Base-by-base conservation (phyloP, 2,113 vertebrate species). In the Tautogolabrus adspersus region DNA sequence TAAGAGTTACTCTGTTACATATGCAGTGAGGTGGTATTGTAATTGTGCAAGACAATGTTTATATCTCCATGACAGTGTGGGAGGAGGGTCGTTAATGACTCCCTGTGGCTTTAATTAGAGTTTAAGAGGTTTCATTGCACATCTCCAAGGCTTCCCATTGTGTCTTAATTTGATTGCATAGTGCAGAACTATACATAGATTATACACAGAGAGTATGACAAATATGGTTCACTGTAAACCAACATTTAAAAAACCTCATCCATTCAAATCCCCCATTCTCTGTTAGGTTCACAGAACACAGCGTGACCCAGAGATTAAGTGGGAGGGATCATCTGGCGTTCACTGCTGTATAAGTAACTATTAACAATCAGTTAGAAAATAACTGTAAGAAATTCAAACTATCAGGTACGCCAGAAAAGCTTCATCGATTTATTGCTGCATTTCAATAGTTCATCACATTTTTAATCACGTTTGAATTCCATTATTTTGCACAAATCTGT, bases 31-130 rank as follows among this genome's bases (percentile, higher is more conserved):
- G n/a, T 47, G n/a, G 23, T 49, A 42, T 23, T 67, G 23, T 64
- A 51, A 58, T 67, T 68, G 26, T 78, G 26, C 30, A 0, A 46
- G 5, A 63, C 30, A n/a, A 21, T 68, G 46, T 61, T 79, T 72
- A 64, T 57, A 30, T 72, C 9, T 75, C 23, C 26, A 49, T 60
- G 30, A 59, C 52, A 49, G 44, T 23, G 18, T 8, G 49, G 26
- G 49, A 63, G 55, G 34, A 38, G 59, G 16, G 44, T 38, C 23
- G 42, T 9, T 62, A 65, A 86, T 64, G 73, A 75, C 79, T 75
- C 85, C 79, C 79, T 44, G 60, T 66, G 60, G 77, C 57, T 81
- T 79, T 85, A 87, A 85, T 89, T 83, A 78, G 62, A 75, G 72
- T 78, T 58, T 67, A 51, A 86, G 54, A 52, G 66, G 54, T 68